Evolutionary conservation across 1,140 invertebrate species (phyloP), one percentile per base, ranked within the genome.

Genomic region (Andrena cerasifolii): DNA sequence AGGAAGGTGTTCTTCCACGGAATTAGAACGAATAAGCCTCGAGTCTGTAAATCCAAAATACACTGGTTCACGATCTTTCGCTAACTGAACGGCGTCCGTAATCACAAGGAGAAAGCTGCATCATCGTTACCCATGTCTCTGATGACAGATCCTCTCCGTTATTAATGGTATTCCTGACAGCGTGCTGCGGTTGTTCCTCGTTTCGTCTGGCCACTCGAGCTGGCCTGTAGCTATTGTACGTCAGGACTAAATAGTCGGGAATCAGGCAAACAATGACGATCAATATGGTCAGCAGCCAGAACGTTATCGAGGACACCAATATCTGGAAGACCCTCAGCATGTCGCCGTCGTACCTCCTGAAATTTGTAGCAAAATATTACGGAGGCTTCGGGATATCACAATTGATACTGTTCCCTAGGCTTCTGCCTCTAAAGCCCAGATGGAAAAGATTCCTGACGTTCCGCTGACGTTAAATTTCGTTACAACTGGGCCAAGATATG

Each of bases 221-320:
- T 0, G 86, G 81, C 66, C 80, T 87, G 12, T 86, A 83, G 0
- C 68, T 77, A 1, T 88, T 79, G 61, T 89, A 89, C 14, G 90
- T 85, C n/a, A 84, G 68, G 33, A 92, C 72, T 53, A 93, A 80
- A 66, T 93, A 93, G 83, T 96, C 95, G 0, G 96, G 96, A 21
- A 94, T 79, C 1, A 97, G 91, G 21, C 94, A 93, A 2, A 94
- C 88, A 0, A 94, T 87, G 0, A 94, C 76, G 0, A 94, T 85
- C 0, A 96, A 2, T 0, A 95, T 5, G 2, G 95, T 94, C 5
- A 94, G 81, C 10, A 96, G 83, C 94, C 95, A 96, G 74, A 96
- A 94, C 0, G 94, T 85, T 0, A 93, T 88, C 1, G 94, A 95
- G 1, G 86, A 73, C 18, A 96, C 75, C 10, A 96, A 89, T 14